Evolutionary conservation across 2,888 invertebrate genomes (phyloP).

Genomic region (Rotaria magnacalcarata): DNA sequence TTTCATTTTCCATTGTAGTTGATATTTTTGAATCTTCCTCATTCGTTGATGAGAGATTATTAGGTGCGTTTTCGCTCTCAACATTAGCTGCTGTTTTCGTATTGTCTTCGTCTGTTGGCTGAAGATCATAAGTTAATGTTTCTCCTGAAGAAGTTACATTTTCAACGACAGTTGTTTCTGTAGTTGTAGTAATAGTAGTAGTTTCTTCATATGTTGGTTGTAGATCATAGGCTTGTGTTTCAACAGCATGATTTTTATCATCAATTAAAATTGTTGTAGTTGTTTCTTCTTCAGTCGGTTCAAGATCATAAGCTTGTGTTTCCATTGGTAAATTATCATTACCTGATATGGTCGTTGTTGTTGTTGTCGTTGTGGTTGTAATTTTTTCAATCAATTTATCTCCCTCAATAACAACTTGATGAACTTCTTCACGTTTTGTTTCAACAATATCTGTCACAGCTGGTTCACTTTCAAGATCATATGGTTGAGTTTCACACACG

Average conservation of each 20-base stretch:
- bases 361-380: slow-evolving; percentile 1
- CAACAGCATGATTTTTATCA: background rate
- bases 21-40: no score
- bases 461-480: background rate
- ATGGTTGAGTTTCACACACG: background rate
- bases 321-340: background rate
- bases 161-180: background rate
- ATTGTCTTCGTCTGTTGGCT: background rate
- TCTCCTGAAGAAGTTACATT: background rate
- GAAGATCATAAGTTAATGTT: background rate
- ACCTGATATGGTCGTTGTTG: background rate
- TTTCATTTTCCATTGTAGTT: background rate
- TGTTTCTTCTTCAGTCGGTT: background rate
- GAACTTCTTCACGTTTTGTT: slow-evolving; percentile 2
- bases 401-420: background rate
- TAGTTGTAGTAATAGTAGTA: background rate
- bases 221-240: no score
- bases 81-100: background rate
- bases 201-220: background rate
- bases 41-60: background rate
- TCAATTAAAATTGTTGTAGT: background rate
- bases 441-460: background rate
- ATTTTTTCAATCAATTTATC: background rate
- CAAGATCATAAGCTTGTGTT: slow-evolving; percentile 1
- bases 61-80: background rate